Percentiles rank a stretch among this genome's conserved stretches.
Conservation (phyloP, 2,888 invertebrate species). For the Dione juno region DNA sequence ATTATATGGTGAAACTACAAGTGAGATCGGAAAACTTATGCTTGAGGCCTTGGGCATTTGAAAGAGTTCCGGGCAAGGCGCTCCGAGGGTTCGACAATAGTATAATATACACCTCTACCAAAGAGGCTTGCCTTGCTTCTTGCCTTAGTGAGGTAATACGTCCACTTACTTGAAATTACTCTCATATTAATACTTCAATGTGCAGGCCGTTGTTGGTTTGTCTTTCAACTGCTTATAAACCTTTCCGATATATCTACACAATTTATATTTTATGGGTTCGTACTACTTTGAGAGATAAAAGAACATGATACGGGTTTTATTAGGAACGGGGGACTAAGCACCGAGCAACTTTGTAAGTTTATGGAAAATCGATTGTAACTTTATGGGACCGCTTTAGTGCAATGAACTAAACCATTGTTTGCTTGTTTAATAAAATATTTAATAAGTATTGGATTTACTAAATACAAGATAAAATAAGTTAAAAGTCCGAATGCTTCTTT, state of each 20-base stretch:
- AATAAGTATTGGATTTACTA: background rate
- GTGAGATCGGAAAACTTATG: slow-evolving; percentile 96
- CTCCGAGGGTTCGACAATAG: slow-evolving; percentile 95
- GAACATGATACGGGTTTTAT: slow-evolving; percentile 59
- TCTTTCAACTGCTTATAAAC: slow-evolving; percentile 53
- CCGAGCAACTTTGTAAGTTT: slow-evolving; percentile 45
- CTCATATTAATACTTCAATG: slow-evolving; percentile 51
- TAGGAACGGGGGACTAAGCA: slow-evolving; percentile 39
- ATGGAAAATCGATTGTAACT: slow-evolving; percentile 40
- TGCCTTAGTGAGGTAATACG: slow-evolving; percentile 92
- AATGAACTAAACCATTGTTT: slow-evolving; percentile 26
- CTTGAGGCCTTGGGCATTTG: slow-evolving; percentile 95
- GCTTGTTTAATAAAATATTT: slow-evolving; percentile 7
- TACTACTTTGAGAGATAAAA: slow-evolving; percentile 67
- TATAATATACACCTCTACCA: slow-evolving; percentile 95
- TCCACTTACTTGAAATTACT: slow-evolving; percentile 49
- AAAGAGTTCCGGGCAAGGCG: slow-evolving; percentile 96
- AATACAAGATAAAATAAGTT: background rate
- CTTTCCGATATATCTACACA: slow-evolving; percentile 69
- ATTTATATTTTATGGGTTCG: slow-evolving; percentile 74
- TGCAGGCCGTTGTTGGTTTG: slow-evolving; percentile 50
- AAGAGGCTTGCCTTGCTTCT: slow-evolving; percentile 96
- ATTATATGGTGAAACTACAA: slow-evolving; percentile 97
- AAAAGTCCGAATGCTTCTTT: background rate
- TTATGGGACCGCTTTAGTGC: slow-evolving; percentile 38